phyloP scores from a whole-genome alignment of 2,888 invertebrate genomes.

The Crocallis elinguaria region DNA sequence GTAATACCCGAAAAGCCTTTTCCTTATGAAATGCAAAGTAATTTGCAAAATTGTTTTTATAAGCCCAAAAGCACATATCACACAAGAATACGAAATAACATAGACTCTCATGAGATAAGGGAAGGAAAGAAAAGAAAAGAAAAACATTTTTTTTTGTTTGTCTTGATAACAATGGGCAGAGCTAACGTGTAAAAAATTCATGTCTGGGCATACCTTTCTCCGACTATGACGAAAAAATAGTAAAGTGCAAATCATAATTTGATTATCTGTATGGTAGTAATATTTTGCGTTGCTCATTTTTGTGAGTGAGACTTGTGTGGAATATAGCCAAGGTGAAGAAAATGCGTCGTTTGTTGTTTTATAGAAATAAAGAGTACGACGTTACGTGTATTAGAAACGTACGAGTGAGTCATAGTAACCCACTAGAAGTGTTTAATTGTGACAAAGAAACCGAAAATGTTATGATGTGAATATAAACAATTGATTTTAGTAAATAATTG shows the following conservation, averaged over 20 bases:
- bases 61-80: slow-evolving; percentile 17
- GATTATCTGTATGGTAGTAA: neutral
- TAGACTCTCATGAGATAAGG: slow-evolving; percentile 43
- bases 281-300: slow-evolving; percentile 2
- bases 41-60: slow-evolving; percentile 29
- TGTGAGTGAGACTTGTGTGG: neutral
- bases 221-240: slow-evolving; percentile 37
- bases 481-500: too few species aligned
- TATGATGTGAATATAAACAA: too few species aligned
- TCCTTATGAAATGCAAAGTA: slow-evolving; percentile 18
- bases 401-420: too few species aligned
- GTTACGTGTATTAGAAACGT: too few species aligned
- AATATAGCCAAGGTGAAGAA: neutral
- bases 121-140: slow-evolving; percentile 35
- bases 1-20: slow-evolving; percentile 11
- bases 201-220: slow-evolving; percentile 37
- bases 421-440: too few species aligned
- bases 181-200: slow-evolving; percentile 51
- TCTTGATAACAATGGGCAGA: slow-evolving; percentile 43
- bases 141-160: slow-evolving; percentile 44
- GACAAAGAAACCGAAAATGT: too few species aligned
- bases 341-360: neutral
- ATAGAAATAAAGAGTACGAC: too few species aligned
- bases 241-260: slow-evolving; percentile 25
- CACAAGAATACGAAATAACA: slow-evolving; percentile 28